A percentile compares a stretch with the other conserved stretches of the same genome.
Conservation (phyloP, 1,140 invertebrate species). For the Elymnias hypermnestra region DNA sequence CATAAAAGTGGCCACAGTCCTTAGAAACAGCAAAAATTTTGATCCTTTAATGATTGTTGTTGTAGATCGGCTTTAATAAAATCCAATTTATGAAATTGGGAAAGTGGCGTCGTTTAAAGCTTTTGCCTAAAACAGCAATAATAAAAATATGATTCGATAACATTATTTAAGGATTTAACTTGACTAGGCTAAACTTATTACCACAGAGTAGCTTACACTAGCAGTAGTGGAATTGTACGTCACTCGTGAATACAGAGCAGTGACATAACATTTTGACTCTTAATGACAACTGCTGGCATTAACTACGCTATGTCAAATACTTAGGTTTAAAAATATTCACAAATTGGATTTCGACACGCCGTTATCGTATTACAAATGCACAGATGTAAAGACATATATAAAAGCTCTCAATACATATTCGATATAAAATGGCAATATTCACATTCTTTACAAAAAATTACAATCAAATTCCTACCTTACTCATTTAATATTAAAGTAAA, state of each 20-base stretch:
- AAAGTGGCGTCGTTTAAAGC: conserved; percentile 18
- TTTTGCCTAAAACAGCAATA: conserved; percentile 49
- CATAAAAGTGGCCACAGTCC: conserved; percentile 34
- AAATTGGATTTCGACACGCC: conserved; percentile 51
- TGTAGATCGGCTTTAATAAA: conserved; percentile 29
- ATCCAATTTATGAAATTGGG: conserved; percentile 56
- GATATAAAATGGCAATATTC: conserved; percentile 44
- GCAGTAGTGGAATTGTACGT: too few relatives aligned
- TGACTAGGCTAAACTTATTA: conserved; percentile 34
- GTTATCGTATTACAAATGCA: conserved; percentile 48
- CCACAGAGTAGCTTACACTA: background rate
- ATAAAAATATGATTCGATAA: conserved; percentile 39
- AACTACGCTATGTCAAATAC: conserved; percentile 4
- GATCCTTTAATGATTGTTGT: conserved; percentile 45
- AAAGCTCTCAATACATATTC: conserved; percentile 49
- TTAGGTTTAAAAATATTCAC: conserved; percentile 34
- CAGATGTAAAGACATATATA: conserved; percentile 60
- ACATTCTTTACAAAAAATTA: too few relatives aligned
- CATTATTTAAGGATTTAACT: conserved; percentile 14
- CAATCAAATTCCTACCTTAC: too few relatives aligned
- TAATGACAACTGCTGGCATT: background rate
- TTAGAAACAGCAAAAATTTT: conserved; percentile 25
- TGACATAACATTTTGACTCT: too few relatives aligned
- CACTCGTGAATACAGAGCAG: too few relatives aligned
- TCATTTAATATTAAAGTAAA: too few relatives aligned